Base-by-base conservation (phyloP, 2,113 vertebrate species). In the Chamaetylas fuelleborni region DNA sequence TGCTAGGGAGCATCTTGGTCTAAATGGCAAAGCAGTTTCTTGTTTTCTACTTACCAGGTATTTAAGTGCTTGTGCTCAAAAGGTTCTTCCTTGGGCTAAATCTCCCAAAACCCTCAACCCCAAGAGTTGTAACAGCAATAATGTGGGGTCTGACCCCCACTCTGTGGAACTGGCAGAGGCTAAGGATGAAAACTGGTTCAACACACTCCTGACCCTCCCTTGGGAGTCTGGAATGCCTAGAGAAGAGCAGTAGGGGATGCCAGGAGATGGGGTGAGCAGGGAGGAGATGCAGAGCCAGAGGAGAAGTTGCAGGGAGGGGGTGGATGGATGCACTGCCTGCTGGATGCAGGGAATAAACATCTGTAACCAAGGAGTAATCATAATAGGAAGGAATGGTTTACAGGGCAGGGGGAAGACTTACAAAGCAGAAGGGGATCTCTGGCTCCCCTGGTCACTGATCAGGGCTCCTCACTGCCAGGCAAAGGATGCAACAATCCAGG, bases 91-190 rank as follows among this genome's bases (percentile, higher is more conserved):
- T 60, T 17, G 24, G 65, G 40, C 38, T 60, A 20, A 72, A 38
- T 20, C 34, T 18, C 17, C 29, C 33, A 0, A 22, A 36, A 31
- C 17, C 0, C 1, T 23, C 25, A 51, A 19, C 0, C 1, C 20
- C 25, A 51, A 19, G 43, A 53, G 64, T 2, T 42, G 42, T 51
- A 56, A 51, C 19, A 53, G 50, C 0, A 6, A 19, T 11, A 33
- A 48, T 0, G 3, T 1, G 7, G 38, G 38, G 12, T 23, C 57
- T 60, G 43, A 54, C 15, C 42, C 34, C 15, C 3, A 0, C 31
- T 66, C 43, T 19, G 12, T 5, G 28, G 73, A 62, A 24, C 1
- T 34, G 29, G 40, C 40, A 36, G 9, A 65, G 47, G 43, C 69
- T 17, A 26, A 78, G 17, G 34, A 38, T 36, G 42, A 42, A 50